These are phyloP conservation scores for Helicoverpa armigera DNA, from an alignment of 1,140 invertebrate species.

Conservation along the genomic window DNA sequence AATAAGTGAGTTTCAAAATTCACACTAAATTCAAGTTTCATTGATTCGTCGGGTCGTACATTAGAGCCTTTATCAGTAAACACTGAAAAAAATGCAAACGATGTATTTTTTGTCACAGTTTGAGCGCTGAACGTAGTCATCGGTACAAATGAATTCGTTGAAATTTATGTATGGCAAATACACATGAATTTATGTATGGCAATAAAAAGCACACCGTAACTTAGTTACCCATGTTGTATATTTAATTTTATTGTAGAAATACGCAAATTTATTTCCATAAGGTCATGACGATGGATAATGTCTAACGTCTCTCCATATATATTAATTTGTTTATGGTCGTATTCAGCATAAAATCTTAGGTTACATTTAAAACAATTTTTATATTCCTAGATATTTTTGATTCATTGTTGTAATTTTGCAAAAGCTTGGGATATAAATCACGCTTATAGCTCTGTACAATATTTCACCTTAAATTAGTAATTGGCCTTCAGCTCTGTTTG, in stretches of 20 bases:
- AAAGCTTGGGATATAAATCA: too few species aligned
- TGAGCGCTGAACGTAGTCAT: constrained; percentile 1
- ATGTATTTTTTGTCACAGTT: constrained; percentile 36
- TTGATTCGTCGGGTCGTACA: background rate
- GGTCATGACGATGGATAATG: too few species aligned
- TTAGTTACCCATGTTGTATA: constrained; percentile 1
- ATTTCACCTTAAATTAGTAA: too few species aligned
- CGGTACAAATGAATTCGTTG: constrained; percentile 34
- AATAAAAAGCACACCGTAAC: constrained; percentile 28
- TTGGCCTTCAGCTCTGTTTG: too few species aligned
- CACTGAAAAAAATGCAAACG: constrained; percentile 40
- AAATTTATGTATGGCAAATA: constrained; percentile 33
- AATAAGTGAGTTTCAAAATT: background rate
- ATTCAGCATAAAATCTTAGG: too few species aligned
- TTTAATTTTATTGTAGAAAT: constrained; percentile 4
- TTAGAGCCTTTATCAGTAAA: constrained; percentile 3
- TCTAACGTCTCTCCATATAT: too few species aligned
- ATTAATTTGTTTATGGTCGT: too few species aligned
- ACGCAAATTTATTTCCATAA: background rate
- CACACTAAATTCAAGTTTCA: background rate
- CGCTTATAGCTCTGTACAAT: too few species aligned
- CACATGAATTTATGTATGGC: constrained; percentile 26
- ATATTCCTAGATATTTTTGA: too few species aligned
- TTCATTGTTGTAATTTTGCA: too few species aligned
- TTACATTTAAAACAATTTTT: too few species aligned